Conservation (phyloP, 2,888 invertebrate genomes). For the Sarcophaga variegata region DNA sequence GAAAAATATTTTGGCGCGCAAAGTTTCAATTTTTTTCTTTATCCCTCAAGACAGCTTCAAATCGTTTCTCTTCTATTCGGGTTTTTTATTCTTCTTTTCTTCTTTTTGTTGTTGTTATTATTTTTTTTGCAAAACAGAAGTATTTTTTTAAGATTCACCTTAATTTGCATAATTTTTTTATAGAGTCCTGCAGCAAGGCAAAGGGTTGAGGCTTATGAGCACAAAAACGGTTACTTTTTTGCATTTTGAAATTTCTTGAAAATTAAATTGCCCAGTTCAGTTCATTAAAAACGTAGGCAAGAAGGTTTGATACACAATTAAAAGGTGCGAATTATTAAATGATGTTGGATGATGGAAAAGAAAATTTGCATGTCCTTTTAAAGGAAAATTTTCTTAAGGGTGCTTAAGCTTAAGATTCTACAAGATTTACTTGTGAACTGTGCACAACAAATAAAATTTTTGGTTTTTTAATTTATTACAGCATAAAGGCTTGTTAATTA, state of each 20-base stretch:
- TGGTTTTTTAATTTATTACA: too few species aligned
- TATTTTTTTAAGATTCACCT: conserved; percentile 24
- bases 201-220: neutral
- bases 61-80: conserved; percentile 36
- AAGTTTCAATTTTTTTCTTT: conserved; percentile 28
- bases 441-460: too few species aligned
- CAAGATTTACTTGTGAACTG: too few species aligned
- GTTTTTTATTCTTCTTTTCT: conserved; percentile 15
- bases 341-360: neutral
- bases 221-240: conserved; percentile 21
- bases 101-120: neutral
- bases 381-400: too few species aligned
- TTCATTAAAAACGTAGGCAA: too few species aligned
- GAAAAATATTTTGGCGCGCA: conserved; percentile 58
- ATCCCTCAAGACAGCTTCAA: conserved; percentile 33
- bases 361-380: neutral
- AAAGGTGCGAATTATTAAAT: conserved; percentile 25
- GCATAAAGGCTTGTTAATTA: too few species aligned
- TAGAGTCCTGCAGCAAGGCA: too few species aligned
- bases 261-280: too few species aligned
- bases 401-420: too few species aligned
- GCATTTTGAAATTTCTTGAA: too few species aligned
- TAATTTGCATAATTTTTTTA: conserved; percentile 39
- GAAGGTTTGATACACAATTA: too few species aligned
- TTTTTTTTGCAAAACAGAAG: conserved; percentile 37